Percentiles rank a stretch among this genome's conserved stretches.
Evolutionary conservation across 2,113 vertebrate species (phyloP).

Genomic region (Bettongia penicillata): DNA sequence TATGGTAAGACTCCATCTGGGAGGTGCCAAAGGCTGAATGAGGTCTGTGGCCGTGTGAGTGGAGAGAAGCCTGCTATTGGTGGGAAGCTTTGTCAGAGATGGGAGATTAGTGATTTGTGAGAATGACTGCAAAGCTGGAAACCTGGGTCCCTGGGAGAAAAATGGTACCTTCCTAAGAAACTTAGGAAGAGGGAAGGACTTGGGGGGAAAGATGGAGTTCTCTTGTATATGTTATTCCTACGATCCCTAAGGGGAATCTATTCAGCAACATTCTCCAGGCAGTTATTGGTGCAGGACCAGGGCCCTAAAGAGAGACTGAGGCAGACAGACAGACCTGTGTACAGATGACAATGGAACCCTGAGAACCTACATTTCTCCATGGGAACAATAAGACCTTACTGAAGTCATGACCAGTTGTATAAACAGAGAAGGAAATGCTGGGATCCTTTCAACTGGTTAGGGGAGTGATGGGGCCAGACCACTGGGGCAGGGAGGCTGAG

Average conservation of each 20-base stretch:
- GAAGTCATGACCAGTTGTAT: not conserved
- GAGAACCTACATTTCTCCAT: not conserved
- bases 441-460: not conserved
- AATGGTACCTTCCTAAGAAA: not conserved
- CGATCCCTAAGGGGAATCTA: not conserved
- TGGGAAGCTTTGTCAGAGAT: not conserved
- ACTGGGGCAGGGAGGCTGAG: not conserved
- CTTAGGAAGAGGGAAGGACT: not conserved
- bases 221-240: too few relatives aligned
- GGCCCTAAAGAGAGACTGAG: not conserved
- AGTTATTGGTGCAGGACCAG: not conserved
- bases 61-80: not conserved
- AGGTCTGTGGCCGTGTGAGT: not conserved
- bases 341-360: not conserved
- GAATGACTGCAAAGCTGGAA: too few relatives aligned
- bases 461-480: not conserved
- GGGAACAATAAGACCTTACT: not conserved
- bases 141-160: too few relatives aligned
- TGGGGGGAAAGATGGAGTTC: too few relatives aligned
- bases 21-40: not conserved
- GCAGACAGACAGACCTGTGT: not conserved
- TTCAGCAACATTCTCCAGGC: not conserved
- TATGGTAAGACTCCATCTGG: not conserved
- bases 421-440: not conserved
- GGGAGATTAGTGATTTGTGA: too few relatives aligned